Evolutionary conservation across 2,888 invertebrate species (phyloP).

Genomic region (Unio pictorum): DNA sequence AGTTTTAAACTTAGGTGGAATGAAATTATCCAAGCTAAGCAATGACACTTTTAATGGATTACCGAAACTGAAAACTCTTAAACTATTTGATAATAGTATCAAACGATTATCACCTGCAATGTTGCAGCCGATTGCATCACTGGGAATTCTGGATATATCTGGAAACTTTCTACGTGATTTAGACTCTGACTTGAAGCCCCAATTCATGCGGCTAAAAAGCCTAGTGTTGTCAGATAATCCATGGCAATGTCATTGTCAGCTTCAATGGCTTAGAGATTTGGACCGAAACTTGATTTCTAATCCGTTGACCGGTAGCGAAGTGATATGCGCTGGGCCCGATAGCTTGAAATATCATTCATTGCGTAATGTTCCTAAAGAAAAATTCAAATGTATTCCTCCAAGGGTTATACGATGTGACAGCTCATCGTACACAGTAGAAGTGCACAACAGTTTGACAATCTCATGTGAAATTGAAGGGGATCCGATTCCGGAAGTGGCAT

Average conservation of each 20-base stretch:
- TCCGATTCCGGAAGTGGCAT: conserved; percentile 42
- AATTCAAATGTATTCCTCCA: conserved; percentile 40
- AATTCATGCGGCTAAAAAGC: conserved; percentile 21
- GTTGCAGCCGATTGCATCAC: conserved; percentile 21
- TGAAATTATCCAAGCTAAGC: conserved; percentile 20
- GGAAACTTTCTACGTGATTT: conserved; percentile 37
- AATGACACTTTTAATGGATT: conserved; percentile 27
- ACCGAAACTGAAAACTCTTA: conserved; percentile 26
- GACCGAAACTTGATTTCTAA: conserved; percentile 20
- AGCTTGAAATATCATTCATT: conserved; percentile 28
- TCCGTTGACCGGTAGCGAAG: conserved; percentile 17
- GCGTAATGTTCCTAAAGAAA: conserved; percentile 27
- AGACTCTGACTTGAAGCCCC: conserved; percentile 23
- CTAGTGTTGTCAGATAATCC: conserved; percentile 39
- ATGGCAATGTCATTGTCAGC: conserved; percentile 48
- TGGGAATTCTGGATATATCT: conserved; percentile 37
- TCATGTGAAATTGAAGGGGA: conserved; percentile 39
- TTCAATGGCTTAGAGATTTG: conserved; percentile 41
- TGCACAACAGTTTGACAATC: conserved; percentile 23
- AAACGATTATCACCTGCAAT: conserved; percentile 20
- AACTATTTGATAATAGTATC: conserved; percentile 35
- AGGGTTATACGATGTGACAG: conserved; percentile 33
- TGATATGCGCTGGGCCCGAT: conserved; percentile 39
- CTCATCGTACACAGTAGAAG: conserved; percentile 13
- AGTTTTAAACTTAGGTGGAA: conserved; percentile 31